Percentiles rank a stretch among this genome's conserved stretches.
Evolutionary conservation across 2,113 vertebrate species (phyloP).

Genomic region (Uria aalge): DNA sequence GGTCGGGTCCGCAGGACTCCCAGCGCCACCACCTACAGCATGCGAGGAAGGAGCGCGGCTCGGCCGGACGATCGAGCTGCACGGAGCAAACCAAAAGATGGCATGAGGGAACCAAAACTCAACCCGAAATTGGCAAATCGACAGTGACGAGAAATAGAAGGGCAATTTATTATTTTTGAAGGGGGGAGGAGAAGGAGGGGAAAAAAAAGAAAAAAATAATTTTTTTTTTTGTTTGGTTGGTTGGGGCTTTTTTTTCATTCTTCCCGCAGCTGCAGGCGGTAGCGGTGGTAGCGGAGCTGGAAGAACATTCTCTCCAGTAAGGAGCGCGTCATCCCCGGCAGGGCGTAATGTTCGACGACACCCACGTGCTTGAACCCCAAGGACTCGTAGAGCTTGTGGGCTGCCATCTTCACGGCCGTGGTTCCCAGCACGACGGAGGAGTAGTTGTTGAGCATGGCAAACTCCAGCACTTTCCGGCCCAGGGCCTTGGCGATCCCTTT

Average conservation of each 20-base stretch:
- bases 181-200: neutral
- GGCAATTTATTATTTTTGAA: constrained; percentile 32
- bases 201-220: neutral
- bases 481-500: constrained; percentile 97
- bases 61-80: neutral
- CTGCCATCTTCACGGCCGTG: constrained; percentile 95
- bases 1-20: neutral
- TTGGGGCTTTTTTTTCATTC: constrained; percentile 84
- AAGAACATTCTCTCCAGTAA: constrained; percentile 95
- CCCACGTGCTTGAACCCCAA: constrained; percentile 94
- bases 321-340: constrained; percentile 94
- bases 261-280: constrained; percentile 96
- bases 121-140: constrained; percentile 43
- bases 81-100: constrained; percentile 31
- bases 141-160: constrained; percentile 24
- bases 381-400: constrained; percentile 98
- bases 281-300: constrained; percentile 97
- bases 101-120: constrained; percentile 22
- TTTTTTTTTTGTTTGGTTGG: neutral
- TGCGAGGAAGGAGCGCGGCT: constrained; percentile 42
- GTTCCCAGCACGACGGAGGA: constrained; percentile 93
- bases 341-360: constrained; percentile 85
- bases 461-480: constrained; percentile 95
- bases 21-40: constrained; percentile 52
- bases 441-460: constrained; percentile 92